Conservation (phyloP, 2,888 invertebrate genomes). For the Choreutis nemorana region DNA sequence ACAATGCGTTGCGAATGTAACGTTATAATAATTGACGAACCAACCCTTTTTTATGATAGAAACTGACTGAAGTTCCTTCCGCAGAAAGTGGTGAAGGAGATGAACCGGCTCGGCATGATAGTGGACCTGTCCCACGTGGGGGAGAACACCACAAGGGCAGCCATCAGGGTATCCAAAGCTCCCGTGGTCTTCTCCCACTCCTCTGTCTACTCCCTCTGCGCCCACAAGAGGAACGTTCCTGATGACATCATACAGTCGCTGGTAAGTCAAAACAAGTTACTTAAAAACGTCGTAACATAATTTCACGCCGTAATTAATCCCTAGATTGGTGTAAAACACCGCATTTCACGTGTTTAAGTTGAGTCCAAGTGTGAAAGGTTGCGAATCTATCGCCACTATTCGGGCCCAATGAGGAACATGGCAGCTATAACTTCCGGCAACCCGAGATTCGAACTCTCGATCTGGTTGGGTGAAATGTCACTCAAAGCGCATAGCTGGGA, state of each 20-base stretch:
- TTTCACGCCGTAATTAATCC: background rate
- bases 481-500: no score
- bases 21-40: no score
- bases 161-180: slow-evolving; percentile 70
- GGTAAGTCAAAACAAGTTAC: slow-evolving; percentile 34
- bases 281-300: background rate
- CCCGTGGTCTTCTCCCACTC: slow-evolving; percentile 83
- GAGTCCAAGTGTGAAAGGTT: background rate
- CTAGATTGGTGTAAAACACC: background rate
- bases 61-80: no score
- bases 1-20: no score
- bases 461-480: no score
- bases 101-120: slow-evolving; percentile 83
- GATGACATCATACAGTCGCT: slow-evolving; percentile 69
- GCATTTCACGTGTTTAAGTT: background rate
- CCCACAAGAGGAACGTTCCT: slow-evolving; percentile 75
- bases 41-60: no score
- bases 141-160: slow-evolving; percentile 73
- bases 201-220: slow-evolving; percentile 75
- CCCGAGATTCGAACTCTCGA: no score
- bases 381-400: no score
- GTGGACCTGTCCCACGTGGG: slow-evolving; percentile 79
- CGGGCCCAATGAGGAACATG: no score
- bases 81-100: slow-evolving; percentile 76
- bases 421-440: no score